Conservation (phyloP, 2,113 vertebrate genomes). For the Lonchura striata region DNA sequence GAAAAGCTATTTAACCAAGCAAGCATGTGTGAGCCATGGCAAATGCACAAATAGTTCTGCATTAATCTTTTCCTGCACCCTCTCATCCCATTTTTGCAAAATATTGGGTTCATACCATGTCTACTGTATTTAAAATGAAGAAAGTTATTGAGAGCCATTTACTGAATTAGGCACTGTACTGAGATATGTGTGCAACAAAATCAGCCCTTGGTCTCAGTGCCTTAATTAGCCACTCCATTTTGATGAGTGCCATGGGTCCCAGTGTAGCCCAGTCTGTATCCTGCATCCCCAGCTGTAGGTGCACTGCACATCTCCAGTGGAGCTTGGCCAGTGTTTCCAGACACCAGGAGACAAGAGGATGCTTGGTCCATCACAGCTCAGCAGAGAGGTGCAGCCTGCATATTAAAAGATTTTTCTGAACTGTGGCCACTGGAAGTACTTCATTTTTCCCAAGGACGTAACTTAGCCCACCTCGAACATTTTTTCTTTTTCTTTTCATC, state of each 20-base stretch:
- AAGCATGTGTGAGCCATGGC: conserved; percentile 21
- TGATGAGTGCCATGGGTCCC: neutral
- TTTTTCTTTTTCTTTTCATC: neutral
- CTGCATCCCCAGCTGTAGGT: neutral
- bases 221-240: conserved; percentile 20
- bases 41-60: conserved; percentile 44
- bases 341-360: neutral
- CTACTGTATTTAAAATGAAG: conserved; percentile 35
- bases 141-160: conserved; percentile 45
- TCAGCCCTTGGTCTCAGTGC: neutral
- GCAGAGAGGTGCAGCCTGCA: neutral
- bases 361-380: neutral
- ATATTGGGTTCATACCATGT: neutral
- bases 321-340: neutral
- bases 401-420: neutral
- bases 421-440: neutral
- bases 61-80: conserved; percentile 37
- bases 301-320: neutral
- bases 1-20: conserved; percentile 54
- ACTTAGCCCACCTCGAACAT: neutral
- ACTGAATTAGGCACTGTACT: neutral
- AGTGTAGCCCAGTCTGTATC: neutral
- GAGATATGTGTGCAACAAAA: conserved; percentile 14
- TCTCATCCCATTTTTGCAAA: conserved; percentile 18
- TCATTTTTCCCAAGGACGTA: neutral